These are phyloP conservation scores for Corythornis leucogaster DNA, from an alignment of 2,797 vertebrate genomes.

Conservation along the genomic window DNA sequence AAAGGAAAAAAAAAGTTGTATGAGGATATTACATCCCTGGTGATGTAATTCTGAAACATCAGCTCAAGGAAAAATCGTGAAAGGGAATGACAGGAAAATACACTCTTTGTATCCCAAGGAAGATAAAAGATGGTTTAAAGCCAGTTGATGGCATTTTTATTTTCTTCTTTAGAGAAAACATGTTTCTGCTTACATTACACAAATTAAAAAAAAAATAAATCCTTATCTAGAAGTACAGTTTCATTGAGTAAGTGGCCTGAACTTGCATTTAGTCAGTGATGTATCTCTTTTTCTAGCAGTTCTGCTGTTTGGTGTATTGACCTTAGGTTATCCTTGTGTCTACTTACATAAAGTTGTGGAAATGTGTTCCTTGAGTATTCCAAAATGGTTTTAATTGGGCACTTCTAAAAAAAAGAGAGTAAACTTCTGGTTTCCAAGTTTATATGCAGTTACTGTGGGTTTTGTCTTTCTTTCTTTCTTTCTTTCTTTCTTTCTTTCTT, in stretches of 20 bases:
- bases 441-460: fast-evolving
- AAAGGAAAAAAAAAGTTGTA: background rate
- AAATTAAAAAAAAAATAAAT: background rate
- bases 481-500: too few relatives aligned
- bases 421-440: background rate
- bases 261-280: background rate
- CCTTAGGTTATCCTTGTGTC: background rate
- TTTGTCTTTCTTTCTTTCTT: too few relatives aligned
- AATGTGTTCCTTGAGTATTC: background rate
- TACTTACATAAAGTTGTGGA: background rate
- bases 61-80: background rate
- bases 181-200: background rate
- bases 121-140: background rate
- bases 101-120: background rate
- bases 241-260: background rate
- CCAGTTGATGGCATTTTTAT: background rate
- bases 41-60: background rate
- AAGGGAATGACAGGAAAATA: background rate
- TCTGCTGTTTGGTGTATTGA: background rate
- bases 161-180: background rate
- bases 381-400: background rate
- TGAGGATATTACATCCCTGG: background rate
- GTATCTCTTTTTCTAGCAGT: background rate
- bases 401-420: background rate
- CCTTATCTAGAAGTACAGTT: background rate